Evolutionary conservation across 2,888 invertebrate species (phyloP), one percentile per base, ranked within the genome.

Genomic region (Gymnosoma rotundatum): DNA sequence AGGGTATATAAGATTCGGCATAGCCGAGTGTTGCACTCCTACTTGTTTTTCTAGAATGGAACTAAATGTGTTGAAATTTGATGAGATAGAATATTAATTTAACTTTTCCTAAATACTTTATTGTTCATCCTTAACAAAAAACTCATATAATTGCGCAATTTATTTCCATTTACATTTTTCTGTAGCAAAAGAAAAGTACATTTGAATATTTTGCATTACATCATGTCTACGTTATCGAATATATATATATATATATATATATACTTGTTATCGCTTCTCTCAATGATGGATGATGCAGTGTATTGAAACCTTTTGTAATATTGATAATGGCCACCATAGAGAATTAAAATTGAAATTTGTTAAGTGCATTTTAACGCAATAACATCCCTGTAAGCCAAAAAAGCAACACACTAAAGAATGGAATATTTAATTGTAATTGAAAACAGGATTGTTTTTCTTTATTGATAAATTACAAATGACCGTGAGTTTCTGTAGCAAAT

Each of bases 311-410:
- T 20, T 45, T 64, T 56, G 56, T 56, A 64, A 74, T 74, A 63
- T 63, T 63, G 63, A 42, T 74, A 63, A 45, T 74, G 63, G 73
- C 18, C 38, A 21, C 36, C 48, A 48, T 18, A 36, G 52, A 63
- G 25, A 12, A 74, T 64, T 54, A 18, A 64, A 75, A 66, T 61
- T 70, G 64, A 21, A 64, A 56, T 74, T 75, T 64, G 32, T 42
- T 54, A 74, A 63, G 54, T 54, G 63, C 42, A 63, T 42, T 74
- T 63, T 25, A 60, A 60, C 48, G 48, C 45, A 72, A 10, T 12
- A 42, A 42, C 42, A 50, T 48, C 32, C 16, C 20, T 14, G 50
- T 61, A 16, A 67, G 50, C n/a, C n/a, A 64, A 64, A 64, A n/a
- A 32, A n/a, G 0, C 45, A 50, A 6, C 7, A 52, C 6, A 32